phyloP scores from a whole-genome alignment of 2,888 invertebrate genomes.

The Drosophila lutescens region DNA sequence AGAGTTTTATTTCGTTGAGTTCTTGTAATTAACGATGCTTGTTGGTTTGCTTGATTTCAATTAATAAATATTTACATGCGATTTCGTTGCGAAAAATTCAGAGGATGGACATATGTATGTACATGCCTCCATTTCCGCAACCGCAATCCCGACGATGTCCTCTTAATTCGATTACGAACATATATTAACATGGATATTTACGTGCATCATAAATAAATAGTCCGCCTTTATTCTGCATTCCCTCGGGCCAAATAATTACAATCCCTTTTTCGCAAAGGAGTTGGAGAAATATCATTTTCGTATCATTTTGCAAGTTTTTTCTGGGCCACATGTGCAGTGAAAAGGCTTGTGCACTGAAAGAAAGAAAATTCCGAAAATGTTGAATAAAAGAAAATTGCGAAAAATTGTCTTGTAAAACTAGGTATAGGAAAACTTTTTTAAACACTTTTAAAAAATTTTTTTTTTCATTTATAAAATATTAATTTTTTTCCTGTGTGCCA shows the following conservation, averaged over 20 bases:
- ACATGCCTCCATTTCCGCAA: background rate
- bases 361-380: background rate
- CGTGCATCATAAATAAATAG: conserved; percentile 7
- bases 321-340: conserved; percentile 13
- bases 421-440: too few species aligned
- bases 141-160: background rate
- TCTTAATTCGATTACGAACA: conserved; percentile 15
- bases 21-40: background rate
- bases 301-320: conserved; percentile 8
- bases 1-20: background rate
- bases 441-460: too few species aligned
- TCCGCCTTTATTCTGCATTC: background rate
- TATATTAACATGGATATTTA: conserved; percentile 4
- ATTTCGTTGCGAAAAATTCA: background rate
- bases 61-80: conserved; percentile 8
- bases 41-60: background rate
- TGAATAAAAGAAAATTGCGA: background rate
- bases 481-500: background rate
- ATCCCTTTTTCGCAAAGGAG: conserved; percentile 1
- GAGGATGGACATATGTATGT: background rate
- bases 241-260: conserved; percentile 17
- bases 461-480: too few species aligned
- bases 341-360: background rate
- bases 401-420: too few species aligned
- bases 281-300: conserved; percentile 8